Conservation (phyloP, 2,797 vertebrate species). For the Mycteria americana region DNA sequence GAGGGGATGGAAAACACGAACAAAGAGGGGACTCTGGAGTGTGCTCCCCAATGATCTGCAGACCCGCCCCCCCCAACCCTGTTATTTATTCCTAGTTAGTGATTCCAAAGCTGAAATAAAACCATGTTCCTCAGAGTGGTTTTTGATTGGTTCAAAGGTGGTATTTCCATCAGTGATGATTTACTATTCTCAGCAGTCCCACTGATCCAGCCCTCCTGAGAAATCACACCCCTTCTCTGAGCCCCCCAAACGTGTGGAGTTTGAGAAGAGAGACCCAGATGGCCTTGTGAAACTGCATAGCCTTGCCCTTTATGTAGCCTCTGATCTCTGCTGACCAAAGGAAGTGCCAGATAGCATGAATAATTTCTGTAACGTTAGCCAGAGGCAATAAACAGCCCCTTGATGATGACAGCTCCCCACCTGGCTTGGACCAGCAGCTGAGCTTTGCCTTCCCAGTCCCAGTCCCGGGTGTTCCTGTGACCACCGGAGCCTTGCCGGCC, state of each 20-base stretch:
- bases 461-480: neutral
- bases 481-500: accelerated
- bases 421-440: neutral
- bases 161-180: neutral
- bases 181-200: neutral
- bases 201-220: neutral
- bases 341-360: neutral
- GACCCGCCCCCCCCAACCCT: neutral
- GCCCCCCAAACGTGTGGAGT: neutral
- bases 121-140: neutral
- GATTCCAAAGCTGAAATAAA: neutral
- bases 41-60: neutral
- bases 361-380: neutral
- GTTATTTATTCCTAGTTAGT: neutral
- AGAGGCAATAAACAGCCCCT: neutral
- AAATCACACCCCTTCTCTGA: neutral
- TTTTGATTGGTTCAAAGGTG: neutral
- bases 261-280: neutral
- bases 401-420: neutral
- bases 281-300: neutral
- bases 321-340: neutral
- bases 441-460: neutral
- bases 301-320: neutral
- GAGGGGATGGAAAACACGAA: neutral
- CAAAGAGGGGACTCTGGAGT: neutral